Percentiles rank a stretch among this genome's conserved stretches.
These are phyloP conservation scores for Mormyrus iriodes DNA, from an alignment of 2,113 vertebrate species.

Conservation along the genomic window DNA sequence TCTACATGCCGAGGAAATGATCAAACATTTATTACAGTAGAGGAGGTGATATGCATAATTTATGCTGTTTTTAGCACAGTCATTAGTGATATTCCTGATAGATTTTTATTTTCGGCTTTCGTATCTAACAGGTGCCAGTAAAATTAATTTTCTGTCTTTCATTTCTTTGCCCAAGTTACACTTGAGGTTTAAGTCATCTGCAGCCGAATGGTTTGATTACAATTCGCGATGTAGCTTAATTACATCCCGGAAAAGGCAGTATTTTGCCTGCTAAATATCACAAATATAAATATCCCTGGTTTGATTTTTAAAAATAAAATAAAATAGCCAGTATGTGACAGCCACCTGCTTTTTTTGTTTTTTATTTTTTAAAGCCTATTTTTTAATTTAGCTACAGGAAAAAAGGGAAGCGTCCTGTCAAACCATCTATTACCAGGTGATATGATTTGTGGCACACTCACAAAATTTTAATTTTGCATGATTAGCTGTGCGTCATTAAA, in stretches of 20 bases:
- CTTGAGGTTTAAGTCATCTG: constrained; percentile 76
- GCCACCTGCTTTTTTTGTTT: constrained; percentile 40
- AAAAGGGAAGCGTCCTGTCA: constrained; percentile 77
- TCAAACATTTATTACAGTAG: constrained; percentile 99
- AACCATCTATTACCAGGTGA: constrained; percentile 82
- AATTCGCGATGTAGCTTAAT: constrained; percentile 79
- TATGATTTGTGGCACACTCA: constrained; percentile 85
- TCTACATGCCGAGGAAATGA: constrained; percentile 95
- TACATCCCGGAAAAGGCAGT: constrained; percentile 76
- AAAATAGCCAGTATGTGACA: constrained; percentile 72
- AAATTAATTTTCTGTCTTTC: constrained; percentile 86
- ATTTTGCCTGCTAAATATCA: constrained; percentile 83
- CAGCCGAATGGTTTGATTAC: constrained; percentile 80
- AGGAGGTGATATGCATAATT: constrained; percentile 99
- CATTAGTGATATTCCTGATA: constrained; percentile 99
- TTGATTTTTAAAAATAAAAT: constrained; percentile 93
- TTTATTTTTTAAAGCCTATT: constrained; percentile 67
- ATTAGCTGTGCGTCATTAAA: constrained; percentile 99
- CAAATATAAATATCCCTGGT: constrained; percentile 84
- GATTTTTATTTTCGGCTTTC: constrained; percentile 84
- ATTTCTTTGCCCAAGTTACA: constrained; percentile 88
- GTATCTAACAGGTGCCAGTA: constrained; percentile 81
- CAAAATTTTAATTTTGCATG: constrained; percentile 99
- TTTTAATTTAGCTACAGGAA: constrained; percentile 84
- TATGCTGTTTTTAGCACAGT: constrained; percentile 99